Conservation (phyloP, 2,113 vertebrate genomes). For the Epinephelus lanceolatus region DNA sequence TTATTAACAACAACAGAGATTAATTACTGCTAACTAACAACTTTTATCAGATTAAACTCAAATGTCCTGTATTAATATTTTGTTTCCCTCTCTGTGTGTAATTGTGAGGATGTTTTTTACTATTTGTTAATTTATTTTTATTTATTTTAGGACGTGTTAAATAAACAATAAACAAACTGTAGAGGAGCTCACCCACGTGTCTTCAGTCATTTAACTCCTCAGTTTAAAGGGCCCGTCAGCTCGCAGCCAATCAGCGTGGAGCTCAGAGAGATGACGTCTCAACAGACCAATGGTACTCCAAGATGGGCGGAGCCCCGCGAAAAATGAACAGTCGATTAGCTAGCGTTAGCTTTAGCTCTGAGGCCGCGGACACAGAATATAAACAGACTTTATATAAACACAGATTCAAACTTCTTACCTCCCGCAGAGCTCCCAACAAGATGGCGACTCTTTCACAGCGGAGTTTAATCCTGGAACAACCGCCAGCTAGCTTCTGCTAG, state of each 20-base stretch:
- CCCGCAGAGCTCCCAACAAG: rapidly evolving
- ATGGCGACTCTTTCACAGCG: not conserved
- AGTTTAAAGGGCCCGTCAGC: not conserved
- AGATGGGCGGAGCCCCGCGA: slow-evolving; percentile 62
- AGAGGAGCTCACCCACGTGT: not conserved
- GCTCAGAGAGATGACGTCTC: not conserved
- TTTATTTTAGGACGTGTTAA: not conserved
- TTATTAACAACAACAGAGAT: too few species aligned
- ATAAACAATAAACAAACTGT: not conserved
- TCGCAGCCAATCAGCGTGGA: slow-evolving; percentile 52
- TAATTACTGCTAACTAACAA: too few species aligned
- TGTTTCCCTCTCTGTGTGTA: too few species aligned
- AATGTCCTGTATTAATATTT: too few species aligned
- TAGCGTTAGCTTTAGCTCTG: slow-evolving; percentile 31
- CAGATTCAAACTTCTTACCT: not conserved
- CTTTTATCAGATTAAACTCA: too few species aligned
- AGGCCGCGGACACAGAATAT: rapidly evolving
- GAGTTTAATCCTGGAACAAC: not conserved
- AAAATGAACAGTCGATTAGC: slow-evolving; percentile 38
- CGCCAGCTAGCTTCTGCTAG: not conserved
- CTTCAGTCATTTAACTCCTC: not conserved
- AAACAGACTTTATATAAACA: rapidly evolving
- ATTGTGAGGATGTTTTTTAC: too few species aligned
- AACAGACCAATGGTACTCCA: slow-evolving; percentile 19
- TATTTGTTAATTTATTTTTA: too few species aligned